Evolutionary conservation across 2,113 vertebrate genomes (phyloP).

Genomic region (Xenopus laevis): DNA sequence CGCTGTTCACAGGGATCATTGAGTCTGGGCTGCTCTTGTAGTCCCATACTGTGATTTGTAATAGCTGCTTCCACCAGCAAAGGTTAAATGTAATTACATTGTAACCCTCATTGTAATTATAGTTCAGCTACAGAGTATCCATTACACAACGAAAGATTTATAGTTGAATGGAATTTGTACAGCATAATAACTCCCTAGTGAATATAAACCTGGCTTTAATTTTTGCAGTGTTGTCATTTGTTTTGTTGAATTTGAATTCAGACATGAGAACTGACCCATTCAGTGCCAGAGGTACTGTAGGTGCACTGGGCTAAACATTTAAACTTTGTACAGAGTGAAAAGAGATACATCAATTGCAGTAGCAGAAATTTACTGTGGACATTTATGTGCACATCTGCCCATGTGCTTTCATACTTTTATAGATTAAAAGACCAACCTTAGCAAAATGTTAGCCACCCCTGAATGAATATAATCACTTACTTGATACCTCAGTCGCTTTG

Average conservation of each 20-base stretch:
- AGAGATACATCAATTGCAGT: too few relatives aligned
- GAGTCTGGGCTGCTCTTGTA: background rate
- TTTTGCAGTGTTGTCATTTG: constrained; percentile 27
- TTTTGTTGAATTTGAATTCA: constrained; percentile 22
- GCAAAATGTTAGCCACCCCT: too few relatives aligned
- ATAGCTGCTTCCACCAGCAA: background rate
- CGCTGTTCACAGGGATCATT: background rate
- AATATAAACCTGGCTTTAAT: constrained; percentile 25
- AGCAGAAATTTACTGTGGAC: too few relatives aligned
- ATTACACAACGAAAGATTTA: constrained; percentile 38
- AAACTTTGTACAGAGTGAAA: too few relatives aligned
- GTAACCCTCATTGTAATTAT: constrained; percentile 20
- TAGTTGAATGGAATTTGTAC: constrained; percentile 24
- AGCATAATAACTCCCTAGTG: constrained; percentile 34
- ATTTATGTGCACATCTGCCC: too few relatives aligned
- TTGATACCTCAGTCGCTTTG: too few relatives aligned
- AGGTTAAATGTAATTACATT: constrained; percentile 11
- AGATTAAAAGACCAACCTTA: too few relatives aligned
- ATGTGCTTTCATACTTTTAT: too few relatives aligned
- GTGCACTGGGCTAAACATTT: too few relatives aligned
- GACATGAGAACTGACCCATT: constrained; percentile 12
- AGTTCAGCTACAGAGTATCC: constrained; percentile 12
- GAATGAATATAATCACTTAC: too few relatives aligned
- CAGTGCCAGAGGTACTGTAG: background rate
- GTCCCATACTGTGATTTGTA: background rate